Evolutionary conservation across 1,140 invertebrate species (phyloP).

Genomic region (Conopomorpha cramerella): DNA sequence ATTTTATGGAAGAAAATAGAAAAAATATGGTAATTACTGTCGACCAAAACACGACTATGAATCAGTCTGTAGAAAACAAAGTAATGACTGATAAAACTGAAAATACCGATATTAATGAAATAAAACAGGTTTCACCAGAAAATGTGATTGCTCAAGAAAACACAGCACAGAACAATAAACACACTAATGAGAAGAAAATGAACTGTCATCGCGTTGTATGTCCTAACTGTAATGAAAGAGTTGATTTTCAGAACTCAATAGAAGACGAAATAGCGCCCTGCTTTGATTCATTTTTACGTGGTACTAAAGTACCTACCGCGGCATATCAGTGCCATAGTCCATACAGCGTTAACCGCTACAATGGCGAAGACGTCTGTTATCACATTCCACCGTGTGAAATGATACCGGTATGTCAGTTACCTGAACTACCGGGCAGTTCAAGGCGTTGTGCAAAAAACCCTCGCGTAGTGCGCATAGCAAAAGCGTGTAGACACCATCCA

Average conservation of each 20-base stretch:
- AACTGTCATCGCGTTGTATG: too few relatives aligned
- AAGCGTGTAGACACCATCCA: conserved; percentile 43
- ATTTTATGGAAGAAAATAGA: too few relatives aligned
- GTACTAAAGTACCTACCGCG: conserved; percentile 9
- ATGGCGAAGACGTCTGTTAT: conserved; percentile 18
- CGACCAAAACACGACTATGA: too few relatives aligned
- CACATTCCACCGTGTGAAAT: conserved; percentile 35
- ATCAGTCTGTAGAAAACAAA: too few relatives aligned
- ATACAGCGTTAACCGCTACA: conserved; percentile 11
- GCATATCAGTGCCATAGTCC: too few relatives aligned
- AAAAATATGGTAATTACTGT: too few relatives aligned
- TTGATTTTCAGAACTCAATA: conserved; percentile 21
- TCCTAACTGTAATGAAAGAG: conserved; percentile 33
- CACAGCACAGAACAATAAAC: too few relatives aligned
- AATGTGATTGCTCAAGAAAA: too few relatives aligned
- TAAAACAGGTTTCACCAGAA: too few relatives aligned
- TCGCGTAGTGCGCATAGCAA: conserved; percentile 32
- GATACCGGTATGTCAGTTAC: conserved; percentile 34
- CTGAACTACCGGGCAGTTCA: conserved; percentile 19
- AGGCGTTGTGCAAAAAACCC: conserved; percentile 13
- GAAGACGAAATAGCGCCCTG: conserved; percentile 25
- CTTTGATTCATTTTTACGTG: conserved; percentile 10
- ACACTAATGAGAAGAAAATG: too few relatives aligned
- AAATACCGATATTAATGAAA: too few relatives aligned
- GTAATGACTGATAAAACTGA: too few relatives aligned